These are phyloP conservation scores for Daboia siamensis DNA, from an alignment of 2,113 vertebrate genomes.

Conservation along the genomic window DNA sequence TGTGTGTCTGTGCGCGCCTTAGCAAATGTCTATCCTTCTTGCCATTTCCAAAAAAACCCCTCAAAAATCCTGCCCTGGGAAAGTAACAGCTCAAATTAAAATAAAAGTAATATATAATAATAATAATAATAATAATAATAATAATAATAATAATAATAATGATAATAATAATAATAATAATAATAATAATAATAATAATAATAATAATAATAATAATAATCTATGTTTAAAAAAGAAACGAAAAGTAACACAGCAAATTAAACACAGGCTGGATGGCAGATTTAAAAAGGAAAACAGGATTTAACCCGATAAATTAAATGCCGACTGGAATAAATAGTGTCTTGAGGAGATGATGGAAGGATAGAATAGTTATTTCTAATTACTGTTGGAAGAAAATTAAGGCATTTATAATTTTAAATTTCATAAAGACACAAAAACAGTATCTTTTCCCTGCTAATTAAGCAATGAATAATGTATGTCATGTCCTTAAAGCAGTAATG, in stretches of 20 bases:
- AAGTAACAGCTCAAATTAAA: neutral
- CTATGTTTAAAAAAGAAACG: neutral
- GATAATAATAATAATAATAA: neutral
- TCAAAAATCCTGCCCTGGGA: neutral
- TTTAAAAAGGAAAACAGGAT: neutral
- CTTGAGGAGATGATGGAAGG: neutral
- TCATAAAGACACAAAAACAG: neutral
- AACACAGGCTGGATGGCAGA: neutral
- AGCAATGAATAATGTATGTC: constrained; percentile 3
- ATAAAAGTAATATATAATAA: neutral
- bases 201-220: neutral
- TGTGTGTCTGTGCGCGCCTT: neutral
- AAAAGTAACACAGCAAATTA: neutral
- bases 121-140: neutral
- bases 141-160: neutral
- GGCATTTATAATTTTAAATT: neutral
- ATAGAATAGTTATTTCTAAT: constrained; percentile 14
- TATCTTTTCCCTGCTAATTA: neutral
- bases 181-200: neutral
- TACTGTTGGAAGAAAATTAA: constrained; percentile 25
- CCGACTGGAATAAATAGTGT: neutral
- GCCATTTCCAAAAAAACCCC: neutral
- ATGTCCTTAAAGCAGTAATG: neutral
- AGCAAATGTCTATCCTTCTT: neutral
- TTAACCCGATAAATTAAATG: constrained; percentile 14